Evolutionary conservation across 2,888 invertebrate species (phyloP).

Genomic region (Macrosiphum euphorbiae): DNA sequence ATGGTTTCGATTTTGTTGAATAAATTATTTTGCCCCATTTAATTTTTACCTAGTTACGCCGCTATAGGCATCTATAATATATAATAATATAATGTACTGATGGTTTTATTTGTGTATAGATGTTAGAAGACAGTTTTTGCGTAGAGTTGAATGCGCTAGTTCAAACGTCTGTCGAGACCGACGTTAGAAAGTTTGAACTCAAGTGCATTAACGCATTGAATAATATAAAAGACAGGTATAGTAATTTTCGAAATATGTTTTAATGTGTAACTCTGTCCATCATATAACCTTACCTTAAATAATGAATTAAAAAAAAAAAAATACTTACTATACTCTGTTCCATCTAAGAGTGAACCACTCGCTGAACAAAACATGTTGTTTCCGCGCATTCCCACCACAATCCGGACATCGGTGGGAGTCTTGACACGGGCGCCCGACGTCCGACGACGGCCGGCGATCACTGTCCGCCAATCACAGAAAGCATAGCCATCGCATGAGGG

Average conservation of each 20-base stretch:
- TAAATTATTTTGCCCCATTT: too few species aligned
- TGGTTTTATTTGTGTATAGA: not conserved
- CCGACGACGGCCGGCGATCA: too few species aligned
- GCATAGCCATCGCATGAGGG: too few species aligned
- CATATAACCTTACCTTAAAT: not conserved
- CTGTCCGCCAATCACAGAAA: too few species aligned
- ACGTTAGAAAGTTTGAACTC: not conserved
- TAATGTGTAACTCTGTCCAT: not conserved
- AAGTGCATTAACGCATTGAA: not conserved
- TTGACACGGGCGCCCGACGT: too few species aligned
- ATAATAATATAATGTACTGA: not conserved
- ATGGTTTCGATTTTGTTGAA: too few species aligned
- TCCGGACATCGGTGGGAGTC: too few species aligned
- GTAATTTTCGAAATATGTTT: not conserved
- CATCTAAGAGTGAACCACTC: too few species aligned
- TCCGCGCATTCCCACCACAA: too few species aligned
- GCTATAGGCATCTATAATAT: not conserved
- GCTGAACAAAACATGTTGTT: too few species aligned
- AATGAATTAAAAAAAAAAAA: not conserved
- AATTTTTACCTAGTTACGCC: too few species aligned
- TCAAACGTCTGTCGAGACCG: not conserved
- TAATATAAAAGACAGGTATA: slow-evolving; percentile 5
- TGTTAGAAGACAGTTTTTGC: not conserved
- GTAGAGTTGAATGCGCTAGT: not conserved
- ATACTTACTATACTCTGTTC: too few species aligned